Evolutionary conservation across 2,797 vertebrate species (phyloP), one percentile per base, ranked within the genome.

Genomic region (Parauchenoglanis ngamensis): DNA sequence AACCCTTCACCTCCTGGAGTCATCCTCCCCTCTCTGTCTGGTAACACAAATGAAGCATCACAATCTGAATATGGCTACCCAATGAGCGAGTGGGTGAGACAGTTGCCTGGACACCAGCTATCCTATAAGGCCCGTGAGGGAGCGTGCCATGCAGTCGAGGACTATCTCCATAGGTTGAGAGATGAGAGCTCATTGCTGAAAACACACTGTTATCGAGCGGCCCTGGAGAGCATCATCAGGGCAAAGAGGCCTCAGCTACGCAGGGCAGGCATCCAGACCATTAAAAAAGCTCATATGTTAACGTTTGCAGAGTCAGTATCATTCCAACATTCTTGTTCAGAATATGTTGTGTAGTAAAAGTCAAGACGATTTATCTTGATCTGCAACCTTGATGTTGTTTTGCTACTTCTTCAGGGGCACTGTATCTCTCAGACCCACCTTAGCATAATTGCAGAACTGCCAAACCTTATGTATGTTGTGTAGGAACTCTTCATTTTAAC

Each of bases 71-170:
- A 94, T 0, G 96, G 98, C 21, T 98, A 98, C 94, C 98, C 98
- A 0, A 94, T 98, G 94, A 99, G 98, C 77, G n/a, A 92, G 31
- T 97, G 95, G 93, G 96, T 99, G 19, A 90, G 89, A 0, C 85
- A 87, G 0, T 80, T 99, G 90, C 94, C 95, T 0, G 96, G 96
- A n/a, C 95, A 96, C n/a, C 89, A 91, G 87, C 94, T 99, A 65
- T 97, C 98, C 28, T 98, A 99, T 89, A 97, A 97, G 91, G 96
- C 97, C 0, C 94, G 97, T 67, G 98, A 99, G 88, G 96, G 94
- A 0, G 97, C 97, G 0, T 99, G 98, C 90, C 98, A 99, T 0
- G 97, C 98, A 0, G 21, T 96, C 1, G 98, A 99, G 93, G 97
- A 97, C 35, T 98, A 97, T 0, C 23, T 90, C 0, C 90, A 76